Conservation (phyloP, 2,888 invertebrate genomes). For the Exocentrus adspersus region DNA sequence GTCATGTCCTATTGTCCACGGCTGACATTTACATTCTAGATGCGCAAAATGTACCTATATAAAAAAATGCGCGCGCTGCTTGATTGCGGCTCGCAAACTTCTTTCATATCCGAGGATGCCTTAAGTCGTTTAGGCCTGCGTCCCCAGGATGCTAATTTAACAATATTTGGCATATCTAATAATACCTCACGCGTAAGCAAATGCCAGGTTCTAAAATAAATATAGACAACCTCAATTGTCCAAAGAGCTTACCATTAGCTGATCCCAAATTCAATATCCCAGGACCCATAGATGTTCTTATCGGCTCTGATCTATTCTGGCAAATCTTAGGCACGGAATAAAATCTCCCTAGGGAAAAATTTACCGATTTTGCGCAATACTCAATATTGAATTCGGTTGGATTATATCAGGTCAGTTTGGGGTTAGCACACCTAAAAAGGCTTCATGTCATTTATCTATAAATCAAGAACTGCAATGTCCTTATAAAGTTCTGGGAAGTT, state of each 20-base stretch:
- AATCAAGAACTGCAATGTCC: background rate
- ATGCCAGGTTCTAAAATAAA: background rate
- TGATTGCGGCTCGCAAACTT: slow-evolving; percentile 26
- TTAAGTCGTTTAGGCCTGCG: slow-evolving; percentile 3
- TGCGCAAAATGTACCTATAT: too few species aligned
- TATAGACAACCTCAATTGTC: too few species aligned
- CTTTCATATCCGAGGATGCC: slow-evolving; percentile 13
- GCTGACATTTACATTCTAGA: too few species aligned
- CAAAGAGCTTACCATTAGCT: background rate
- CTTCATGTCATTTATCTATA: background rate
- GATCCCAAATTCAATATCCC: background rate
- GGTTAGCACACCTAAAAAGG: too few species aligned
- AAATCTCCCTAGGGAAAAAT: background rate
- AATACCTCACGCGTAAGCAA: slow-evolving; percentile 19
- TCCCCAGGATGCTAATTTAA: slow-evolving; percentile 12
- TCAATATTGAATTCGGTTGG: background rate
- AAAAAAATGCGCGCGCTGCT: slow-evolving; percentile 15
- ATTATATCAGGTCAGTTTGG: background rate
- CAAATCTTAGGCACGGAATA: background rate
- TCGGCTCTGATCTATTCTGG: slow-evolving; percentile 24
- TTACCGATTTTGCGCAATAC: background rate
- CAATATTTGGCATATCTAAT: slow-evolving; percentile 19
- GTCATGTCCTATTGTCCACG: too few species aligned
- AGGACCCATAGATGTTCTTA: background rate
- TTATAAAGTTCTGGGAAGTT: background rate